Evolutionary conservation across 2,888 invertebrate species (phyloP), one percentile per base, ranked within the genome.

Genomic region (Serripes groenlandicus): DNA sequence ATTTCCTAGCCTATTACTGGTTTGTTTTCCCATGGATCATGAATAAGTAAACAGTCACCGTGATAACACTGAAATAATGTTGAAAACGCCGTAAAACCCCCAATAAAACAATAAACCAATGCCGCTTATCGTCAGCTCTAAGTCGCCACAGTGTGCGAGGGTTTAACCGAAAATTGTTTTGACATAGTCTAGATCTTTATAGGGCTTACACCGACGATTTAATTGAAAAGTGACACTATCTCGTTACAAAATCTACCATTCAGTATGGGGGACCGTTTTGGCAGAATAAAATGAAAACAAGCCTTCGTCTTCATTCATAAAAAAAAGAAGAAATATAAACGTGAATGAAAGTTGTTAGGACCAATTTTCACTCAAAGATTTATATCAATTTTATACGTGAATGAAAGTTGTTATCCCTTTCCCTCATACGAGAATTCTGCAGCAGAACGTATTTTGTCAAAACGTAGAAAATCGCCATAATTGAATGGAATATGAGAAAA

Each of bases 201-300:
- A 21, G n/a, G 56, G 23, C 56, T 62, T 62, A 11, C 62, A 62
- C 28, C 32, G 62, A 62, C 62, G 32, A 62, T 32, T 30, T 32
- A 62, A 62, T 62, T 62, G 62, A 62, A 62, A 62, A 32, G 62
- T 62, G 62, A 62, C 62, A 62, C 62, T 62, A 62, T 62, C 62
- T 62, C 9, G 11, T 26, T 26, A 56, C 3, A 1, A 56, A n/a
- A 56, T 56, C 56, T 26, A 1, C 56, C 28, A 26, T 56, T 56
- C 56, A 1, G 5, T 1, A 26, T 26, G 23, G 23, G 30, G 32
- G 26, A 4, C 7, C n/a, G 15, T 32, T 62, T 62, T 62, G 62
- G 30, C 62, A 32, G 62, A 7, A 32, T 15, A 62, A 62, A n/a
- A 32, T 18, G 11, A 15, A 11, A 32, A 18, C 11, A 21, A n/a